Base-by-base conservation (phyloP, 1,140 invertebrate species). In the Habropoda laboriosa region DNA sequence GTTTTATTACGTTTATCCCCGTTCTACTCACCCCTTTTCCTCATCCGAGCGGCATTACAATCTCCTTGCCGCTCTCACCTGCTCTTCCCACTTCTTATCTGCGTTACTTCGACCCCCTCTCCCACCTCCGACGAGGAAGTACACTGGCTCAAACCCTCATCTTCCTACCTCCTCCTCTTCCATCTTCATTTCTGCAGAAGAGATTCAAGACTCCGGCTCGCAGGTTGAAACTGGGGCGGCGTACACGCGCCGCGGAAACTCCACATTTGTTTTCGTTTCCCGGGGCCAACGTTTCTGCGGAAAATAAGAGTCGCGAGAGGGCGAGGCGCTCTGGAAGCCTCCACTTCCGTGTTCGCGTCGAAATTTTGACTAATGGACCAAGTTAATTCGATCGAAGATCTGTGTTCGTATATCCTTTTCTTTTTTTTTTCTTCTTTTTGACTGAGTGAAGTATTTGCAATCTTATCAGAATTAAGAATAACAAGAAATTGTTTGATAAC, bases 211-310 rank as follows among this genome's bases (percentile, higher is more conserved):
- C 61, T 6, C 24, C 12, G 6, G 12, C 8, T 38, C 38, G 49
- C 12, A n/a, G 49, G 21, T 67, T 40, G 66, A 38, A 78, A 61
- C 27, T 42, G n/a, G 42, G 42, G 3, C 30, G 13, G 16, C 27
- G 64, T 51, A n/a, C 18, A 42, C 63, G 81, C 81, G 61, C 81
- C 83, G 81, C 81, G 89, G 79, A 90, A 90, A 89, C 87, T 89
- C 85, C 87, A 86, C 88, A 87, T 89, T 90, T 89, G 86, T 90
- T 89, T 89, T 86, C 83, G 78, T 85, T 77, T 64, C 55, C 68
- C 64, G n/a, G 53, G 42, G 13, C 42, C 21, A 35, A 49, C 45
- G 30, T 51, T 70, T 53, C 64, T 38, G 42, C 49, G 21, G 53
- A 13, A 79, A 81, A 71, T 55, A 73, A 77, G 72, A 68, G 51